Conservation (phyloP, 2,113 vertebrate genomes). For the Centropristis striata region DNA sequence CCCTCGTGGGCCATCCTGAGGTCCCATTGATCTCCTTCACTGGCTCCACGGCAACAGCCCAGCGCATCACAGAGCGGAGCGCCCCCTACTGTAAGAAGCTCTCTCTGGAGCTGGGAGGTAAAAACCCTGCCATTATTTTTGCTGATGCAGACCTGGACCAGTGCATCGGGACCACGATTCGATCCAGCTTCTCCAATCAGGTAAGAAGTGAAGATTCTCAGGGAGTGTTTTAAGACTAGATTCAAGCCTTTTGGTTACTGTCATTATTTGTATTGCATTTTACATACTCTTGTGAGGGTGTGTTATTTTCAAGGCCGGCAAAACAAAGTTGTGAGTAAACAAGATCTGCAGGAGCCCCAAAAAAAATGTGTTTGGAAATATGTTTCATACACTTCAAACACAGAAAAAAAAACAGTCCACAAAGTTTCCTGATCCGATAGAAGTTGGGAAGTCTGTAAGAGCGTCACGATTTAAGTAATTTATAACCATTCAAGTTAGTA, state of each 20-base stretch:
- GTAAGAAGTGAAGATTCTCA: too few species aligned
- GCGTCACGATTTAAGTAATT: too few species aligned
- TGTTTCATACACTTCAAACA: too few species aligned
- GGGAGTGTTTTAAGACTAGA: background rate
- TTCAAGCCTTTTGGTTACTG: background rate
- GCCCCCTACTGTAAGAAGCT: constrained; percentile 94
- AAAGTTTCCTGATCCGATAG: too few species aligned
- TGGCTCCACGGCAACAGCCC: constrained; percentile 92
- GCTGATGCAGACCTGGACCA: constrained; percentile 92
- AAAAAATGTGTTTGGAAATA: too few species aligned
- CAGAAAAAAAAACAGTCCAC: too few species aligned
- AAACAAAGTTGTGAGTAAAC: background rate
- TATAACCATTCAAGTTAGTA: too few species aligned
- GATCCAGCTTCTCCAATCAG: constrained; percentile 97
- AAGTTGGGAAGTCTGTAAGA: too few species aligned
- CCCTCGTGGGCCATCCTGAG: constrained; percentile 92
- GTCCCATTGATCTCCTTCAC: constrained; percentile 96
- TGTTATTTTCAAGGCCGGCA: background rate
- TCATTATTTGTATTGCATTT: background rate
- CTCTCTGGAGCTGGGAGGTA: constrained; percentile 96
- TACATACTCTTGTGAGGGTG: background rate
- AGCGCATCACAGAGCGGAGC: constrained; percentile 88
- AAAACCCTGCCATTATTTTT: constrained; percentile 95
- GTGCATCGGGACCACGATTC: constrained; percentile 90
- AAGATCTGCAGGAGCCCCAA: too few species aligned